Conservation (phyloP, 2,797 vertebrate species). For the Gobionotothen gibberifrons region DNA sequence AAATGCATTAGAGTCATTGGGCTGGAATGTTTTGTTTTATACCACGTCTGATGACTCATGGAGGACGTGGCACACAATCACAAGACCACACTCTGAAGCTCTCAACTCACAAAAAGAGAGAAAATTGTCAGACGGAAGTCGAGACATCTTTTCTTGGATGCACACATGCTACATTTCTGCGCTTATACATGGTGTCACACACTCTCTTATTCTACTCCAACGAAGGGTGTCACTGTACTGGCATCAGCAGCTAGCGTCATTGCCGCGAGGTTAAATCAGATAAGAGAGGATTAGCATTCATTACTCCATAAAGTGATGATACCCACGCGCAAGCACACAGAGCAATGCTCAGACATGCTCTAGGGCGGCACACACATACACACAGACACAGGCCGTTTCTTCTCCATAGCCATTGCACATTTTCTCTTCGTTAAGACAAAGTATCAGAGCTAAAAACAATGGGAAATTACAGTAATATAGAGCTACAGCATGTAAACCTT, state of each 20-base stretch:
- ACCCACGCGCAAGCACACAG: slow-evolving; percentile 40
- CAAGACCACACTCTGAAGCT: slow-evolving; percentile 59
- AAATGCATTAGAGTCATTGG: slow-evolving; percentile 55
- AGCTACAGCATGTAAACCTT: slow-evolving; percentile 49
- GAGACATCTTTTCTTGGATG: slow-evolving; percentile 40
- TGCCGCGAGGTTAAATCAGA: slow-evolving; percentile 80
- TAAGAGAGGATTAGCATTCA: slow-evolving; percentile 83
- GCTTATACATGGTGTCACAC: slow-evolving; percentile 4
- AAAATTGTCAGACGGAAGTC: slow-evolving; percentile 39
- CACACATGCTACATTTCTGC: slow-evolving; percentile 1
- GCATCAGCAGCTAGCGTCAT: slow-evolving; percentile 65
- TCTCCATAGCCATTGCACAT: not conserved
- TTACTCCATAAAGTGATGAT: slow-evolving; percentile 73
- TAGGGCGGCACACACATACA: slow-evolving; percentile 11
- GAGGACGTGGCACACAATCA: slow-evolving; percentile 56
- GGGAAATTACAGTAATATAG: slow-evolving; percentile 34
- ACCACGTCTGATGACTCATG: slow-evolving; percentile 69
- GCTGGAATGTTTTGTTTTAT: slow-evolving; percentile 67
- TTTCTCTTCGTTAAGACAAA: slow-evolving; percentile 26
- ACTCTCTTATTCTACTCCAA: slow-evolving; percentile 37
- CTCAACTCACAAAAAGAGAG: slow-evolving; percentile 5
- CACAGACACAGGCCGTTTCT: slow-evolving; percentile 9
- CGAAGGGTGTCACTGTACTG: slow-evolving; percentile 59
- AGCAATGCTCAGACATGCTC: slow-evolving; percentile 13
- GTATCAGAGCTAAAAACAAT: slow-evolving; percentile 30